Percentiles rank a stretch among this genome's conserved stretches.
These are phyloP conservation scores for Percopsis omiscomaycus DNA, from an alignment of 2,797 vertebrate genomes.

Conservation along the genomic window DNA sequence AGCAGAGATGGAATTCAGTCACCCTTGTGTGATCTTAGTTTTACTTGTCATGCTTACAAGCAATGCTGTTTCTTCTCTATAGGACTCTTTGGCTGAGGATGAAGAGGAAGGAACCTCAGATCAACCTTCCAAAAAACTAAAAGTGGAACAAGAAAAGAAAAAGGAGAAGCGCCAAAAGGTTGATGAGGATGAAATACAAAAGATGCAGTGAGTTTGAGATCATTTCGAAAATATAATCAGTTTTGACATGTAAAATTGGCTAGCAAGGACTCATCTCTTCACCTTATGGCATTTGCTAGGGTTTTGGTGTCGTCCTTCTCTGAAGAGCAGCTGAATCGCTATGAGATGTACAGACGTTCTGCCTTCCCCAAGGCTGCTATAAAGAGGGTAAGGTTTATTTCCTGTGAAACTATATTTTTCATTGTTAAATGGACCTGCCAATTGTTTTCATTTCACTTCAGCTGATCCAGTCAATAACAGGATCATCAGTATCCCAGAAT, in stretches of 20 bases:
- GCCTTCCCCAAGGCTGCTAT: constrained; percentile 98
- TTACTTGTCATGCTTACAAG: constrained; percentile 4
- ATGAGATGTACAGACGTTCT: constrained; percentile 96
- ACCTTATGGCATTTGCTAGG: constrained; percentile 61
- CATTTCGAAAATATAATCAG: not conserved
- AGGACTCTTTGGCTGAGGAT: constrained; percentile 69
- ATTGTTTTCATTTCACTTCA: constrained; percentile 44
- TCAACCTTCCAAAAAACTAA: constrained; percentile 82
- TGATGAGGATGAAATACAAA: constrained; percentile 99
- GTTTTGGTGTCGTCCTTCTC: constrained; percentile 98
- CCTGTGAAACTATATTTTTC: not conserved
- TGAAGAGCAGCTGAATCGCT: constrained; percentile 96
- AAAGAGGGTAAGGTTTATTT: constrained; percentile 82
- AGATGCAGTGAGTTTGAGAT: constrained; percentile 91
- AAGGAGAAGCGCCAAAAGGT: constrained; percentile 95
- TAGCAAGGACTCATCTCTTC: accelerated
- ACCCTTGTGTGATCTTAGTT: not conserved
- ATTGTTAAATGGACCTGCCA: not conserved
- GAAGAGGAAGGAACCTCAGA: constrained; percentile 81
- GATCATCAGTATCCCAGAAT: constrained; percentile 98
- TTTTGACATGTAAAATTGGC: not conserved
- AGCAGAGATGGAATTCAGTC: not conserved
- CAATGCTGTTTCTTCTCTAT: constrained; percentile 4
- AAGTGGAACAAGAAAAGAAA: constrained; percentile 91
- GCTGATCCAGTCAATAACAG: constrained; percentile 98